These are phyloP conservation scores for Eucidaris tribuloides DNA, from an alignment of 35 echinoderm and acorn worm genomes.

Conservation along the genomic window DNA sequence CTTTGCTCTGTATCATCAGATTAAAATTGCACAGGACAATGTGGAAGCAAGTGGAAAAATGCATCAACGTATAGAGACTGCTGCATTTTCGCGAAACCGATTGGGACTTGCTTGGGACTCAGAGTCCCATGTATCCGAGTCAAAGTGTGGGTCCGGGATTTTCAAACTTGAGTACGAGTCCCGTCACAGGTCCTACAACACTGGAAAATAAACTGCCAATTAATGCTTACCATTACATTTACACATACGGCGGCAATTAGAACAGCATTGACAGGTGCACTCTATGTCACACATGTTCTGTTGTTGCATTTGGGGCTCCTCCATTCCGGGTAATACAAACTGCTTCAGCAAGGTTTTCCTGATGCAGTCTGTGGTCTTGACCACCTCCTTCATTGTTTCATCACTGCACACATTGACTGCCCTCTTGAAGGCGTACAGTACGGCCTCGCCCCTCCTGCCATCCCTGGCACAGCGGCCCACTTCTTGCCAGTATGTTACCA, in stretches of 20 bases:
- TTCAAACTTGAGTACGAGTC: too few species aligned
- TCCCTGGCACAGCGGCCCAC: slow-evolving; percentile 31
- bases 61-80: too few species aligned
- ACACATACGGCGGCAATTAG: background rate
- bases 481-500: slow-evolving; percentile 39
- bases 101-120: too few species aligned
- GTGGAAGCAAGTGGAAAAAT: too few species aligned
- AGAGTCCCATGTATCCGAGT: too few species aligned
- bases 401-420: background rate
- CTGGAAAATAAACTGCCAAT: too few species aligned
- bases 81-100: too few species aligned
- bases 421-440: background rate
- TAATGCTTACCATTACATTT: too few species aligned
- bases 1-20: too few species aligned
- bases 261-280: background rate
- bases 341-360: background rate
- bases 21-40: too few species aligned
- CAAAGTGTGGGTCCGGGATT: too few species aligned
- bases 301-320: background rate
- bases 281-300: background rate
- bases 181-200: too few species aligned
- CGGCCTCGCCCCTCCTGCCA: slow-evolving; percentile 5
- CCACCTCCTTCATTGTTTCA: background rate
- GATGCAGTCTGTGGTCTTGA: background rate
- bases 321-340: background rate